phyloP scores from a whole-genome alignment of 2,797 vertebrate genomes.

The Acridotheres tristis region DNA sequence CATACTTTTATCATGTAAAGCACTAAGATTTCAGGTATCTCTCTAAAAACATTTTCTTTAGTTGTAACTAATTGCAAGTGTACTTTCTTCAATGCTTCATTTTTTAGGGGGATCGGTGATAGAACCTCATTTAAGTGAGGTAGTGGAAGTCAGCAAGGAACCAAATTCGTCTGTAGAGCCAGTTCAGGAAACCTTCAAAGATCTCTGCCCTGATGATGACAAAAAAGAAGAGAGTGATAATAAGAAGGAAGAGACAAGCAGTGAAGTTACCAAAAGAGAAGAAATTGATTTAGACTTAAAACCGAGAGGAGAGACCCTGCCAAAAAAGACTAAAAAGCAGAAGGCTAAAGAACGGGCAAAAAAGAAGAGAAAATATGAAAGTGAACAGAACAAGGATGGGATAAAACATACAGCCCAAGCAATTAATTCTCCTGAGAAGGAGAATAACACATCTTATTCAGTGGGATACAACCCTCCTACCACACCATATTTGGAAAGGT shows the following conservation, averaged over 20 bases:
- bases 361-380: not conserved
- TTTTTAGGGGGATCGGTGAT: constrained; percentile 34
- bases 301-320: not conserved
- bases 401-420: not conserved
- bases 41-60: not conserved
- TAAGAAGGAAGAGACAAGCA: not conserved
- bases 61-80: not conserved
- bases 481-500: constrained; percentile 87
- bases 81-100: not conserved
- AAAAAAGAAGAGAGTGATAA: not conserved
- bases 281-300: constrained; percentile 16
- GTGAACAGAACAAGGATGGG: not conserved
- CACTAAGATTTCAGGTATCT: not conserved
- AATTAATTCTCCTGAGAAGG: constrained; percentile 58
- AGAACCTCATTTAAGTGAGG: constrained; percentile 9
- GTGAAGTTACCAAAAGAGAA: not conserved
- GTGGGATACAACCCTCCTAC: constrained; percentile 83
- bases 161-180: not conserved
- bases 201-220: not conserved
- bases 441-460: constrained; percentile 68
- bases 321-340: constrained; percentile 34
- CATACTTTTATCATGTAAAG: too few species aligned
- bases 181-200: not conserved
- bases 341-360: constrained; percentile 41
- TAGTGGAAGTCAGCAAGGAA: constrained; percentile 12